Percentiles rank a stretch among this genome's conserved stretches.
Evolutionary conservation across 1,140 invertebrate genomes (phyloP).

Genomic region (Drosophila equinoxialis): DNA sequence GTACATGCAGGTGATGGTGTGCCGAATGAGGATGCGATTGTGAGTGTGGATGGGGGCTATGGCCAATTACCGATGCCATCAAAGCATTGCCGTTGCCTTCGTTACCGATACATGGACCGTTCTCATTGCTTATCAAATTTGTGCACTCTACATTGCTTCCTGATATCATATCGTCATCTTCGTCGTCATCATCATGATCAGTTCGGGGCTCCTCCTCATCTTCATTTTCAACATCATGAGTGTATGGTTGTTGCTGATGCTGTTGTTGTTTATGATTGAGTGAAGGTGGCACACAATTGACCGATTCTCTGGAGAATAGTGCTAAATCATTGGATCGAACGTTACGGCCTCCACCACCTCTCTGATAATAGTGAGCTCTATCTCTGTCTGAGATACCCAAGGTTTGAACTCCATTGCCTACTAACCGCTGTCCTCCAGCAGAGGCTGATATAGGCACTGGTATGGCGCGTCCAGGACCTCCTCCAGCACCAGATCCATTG

Average conservation of each 20-base stretch:
- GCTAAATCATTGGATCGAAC: conserved; percentile 18
- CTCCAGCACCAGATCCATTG: conserved; percentile 22
- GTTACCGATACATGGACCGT: conserved; percentile 17
- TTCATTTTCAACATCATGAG: conserved; percentile 59
- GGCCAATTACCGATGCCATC: conserved; percentile 22
- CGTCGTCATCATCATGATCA: conserved; percentile 35
- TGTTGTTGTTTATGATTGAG: conserved; percentile 39
- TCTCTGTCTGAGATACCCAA: conserved; percentile 38
- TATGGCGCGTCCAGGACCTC: conserved; percentile 31
- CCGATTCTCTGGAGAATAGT: conserved; percentile 9
- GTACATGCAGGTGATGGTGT: conserved; percentile 35
- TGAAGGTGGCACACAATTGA: conserved; percentile 20
- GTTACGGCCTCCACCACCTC: conserved; percentile 21
- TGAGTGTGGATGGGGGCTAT: conserved; percentile 9
- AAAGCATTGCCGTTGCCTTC: conserved; percentile 29
- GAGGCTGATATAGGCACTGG: conserved; percentile 20
- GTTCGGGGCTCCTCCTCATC: conserved; percentile 44
- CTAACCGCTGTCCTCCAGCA: conserved; percentile 26
- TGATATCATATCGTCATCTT: conserved; percentile 70
- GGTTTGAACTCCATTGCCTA: conserved; percentile 46
- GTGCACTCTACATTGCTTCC: conserved; percentile 70
- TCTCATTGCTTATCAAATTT: conserved; percentile 65
- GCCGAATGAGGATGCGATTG: conserved; percentile 26
- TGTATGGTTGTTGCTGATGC: conserved; percentile 41
- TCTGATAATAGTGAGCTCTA: conserved; percentile 38